Conservation (phyloP, 2,888 invertebrate genomes). For the Tortricodes alternella region DNA sequence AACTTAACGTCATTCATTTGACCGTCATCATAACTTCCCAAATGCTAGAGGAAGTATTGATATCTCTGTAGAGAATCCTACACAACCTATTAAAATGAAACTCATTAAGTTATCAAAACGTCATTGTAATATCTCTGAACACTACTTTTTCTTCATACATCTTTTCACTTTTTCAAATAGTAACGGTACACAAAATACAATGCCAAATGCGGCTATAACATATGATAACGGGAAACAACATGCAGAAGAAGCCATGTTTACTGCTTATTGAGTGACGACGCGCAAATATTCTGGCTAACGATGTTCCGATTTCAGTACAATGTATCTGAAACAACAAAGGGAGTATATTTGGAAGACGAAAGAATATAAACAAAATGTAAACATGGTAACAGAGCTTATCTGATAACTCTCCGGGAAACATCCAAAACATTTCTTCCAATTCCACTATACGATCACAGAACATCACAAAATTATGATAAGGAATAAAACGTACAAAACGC, state of each 20-base stretch:
- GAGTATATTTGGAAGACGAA: slow-evolving; percentile 53
- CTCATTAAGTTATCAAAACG: not conserved
- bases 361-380: slow-evolving; percentile 18
- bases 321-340: slow-evolving; percentile 54
- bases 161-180: not conserved
- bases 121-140: not conserved
- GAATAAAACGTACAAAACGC: too few relatives aligned
- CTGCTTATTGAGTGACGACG: not conserved
- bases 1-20: not conserved
- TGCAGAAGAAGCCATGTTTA: not conserved
- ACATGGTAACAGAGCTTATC: slow-evolving; percentile 17
- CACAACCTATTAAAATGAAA: not conserved
- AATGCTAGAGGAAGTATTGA: not conserved
- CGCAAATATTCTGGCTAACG: not conserved
- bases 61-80: not conserved
- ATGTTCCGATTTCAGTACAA: slow-evolving; percentile 7
- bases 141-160: not conserved
- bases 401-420: not conserved
- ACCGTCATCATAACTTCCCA: not conserved
- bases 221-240: not conserved
- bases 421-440: slow-evolving; percentile 17
- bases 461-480: not conserved
- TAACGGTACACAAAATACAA: not conserved
- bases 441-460: slow-evolving; percentile 11
- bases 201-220: not conserved